Conservation (phyloP, 2,797 vertebrate genomes). For the Sebastes miniatus region DNA sequence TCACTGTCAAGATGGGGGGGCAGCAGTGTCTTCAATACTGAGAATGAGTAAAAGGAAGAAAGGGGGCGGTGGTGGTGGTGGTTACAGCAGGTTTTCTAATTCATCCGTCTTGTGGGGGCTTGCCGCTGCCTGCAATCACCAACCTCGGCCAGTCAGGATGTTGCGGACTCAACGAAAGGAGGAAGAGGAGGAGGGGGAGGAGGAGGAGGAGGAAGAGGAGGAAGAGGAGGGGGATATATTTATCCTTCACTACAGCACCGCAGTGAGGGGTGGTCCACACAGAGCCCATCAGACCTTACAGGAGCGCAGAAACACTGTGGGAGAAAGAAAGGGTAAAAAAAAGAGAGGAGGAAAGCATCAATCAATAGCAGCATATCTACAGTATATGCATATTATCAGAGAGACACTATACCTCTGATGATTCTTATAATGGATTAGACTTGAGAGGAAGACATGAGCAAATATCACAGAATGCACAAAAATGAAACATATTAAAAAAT, state of each 20-base stretch:
- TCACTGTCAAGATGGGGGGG: conserved; percentile 53
- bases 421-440: not conserved
- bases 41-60: conserved; percentile 35
- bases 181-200: conserved; percentile 50
- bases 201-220: conserved; percentile 18
- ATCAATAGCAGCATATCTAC: not conserved
- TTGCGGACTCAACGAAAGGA: conserved; percentile 70
- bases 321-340: conserved; percentile 1
- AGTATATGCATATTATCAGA: not conserved
- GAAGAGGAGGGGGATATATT: conserved; percentile 76
- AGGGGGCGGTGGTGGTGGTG: not conserved
- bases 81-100: conserved; percentile 59
- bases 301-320: not conserved
- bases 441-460: not conserved
- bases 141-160: conserved; percentile 76
- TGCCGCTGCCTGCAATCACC: conserved; percentile 65
- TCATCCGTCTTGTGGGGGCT: conserved; percentile 76
- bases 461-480: not conserved
- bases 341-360: not conserved
- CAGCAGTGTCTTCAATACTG: conserved; percentile 25
- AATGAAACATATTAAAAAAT: not conserved
- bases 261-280: conserved; percentile 82
- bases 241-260: conserved; percentile 82
- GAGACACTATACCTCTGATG: not conserved
- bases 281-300: conserved; percentile 68